These are phyloP conservation scores for Amiota minor DNA, from an alignment of 2,888 invertebrate species.

Conservation along the genomic window DNA sequence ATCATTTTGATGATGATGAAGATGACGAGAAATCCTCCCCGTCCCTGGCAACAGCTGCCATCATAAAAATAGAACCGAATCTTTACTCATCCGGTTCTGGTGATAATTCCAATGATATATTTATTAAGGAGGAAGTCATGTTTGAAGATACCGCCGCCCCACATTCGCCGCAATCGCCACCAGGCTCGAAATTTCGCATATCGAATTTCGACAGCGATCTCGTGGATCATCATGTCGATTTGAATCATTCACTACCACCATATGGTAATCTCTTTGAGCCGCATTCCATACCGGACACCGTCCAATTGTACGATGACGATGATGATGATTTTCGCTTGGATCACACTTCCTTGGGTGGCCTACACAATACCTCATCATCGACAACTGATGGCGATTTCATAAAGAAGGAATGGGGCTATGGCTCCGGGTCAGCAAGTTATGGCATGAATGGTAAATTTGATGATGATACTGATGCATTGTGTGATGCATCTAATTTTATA, in stretches of 20 bases:
- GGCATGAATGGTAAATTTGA: conserved; percentile 72
- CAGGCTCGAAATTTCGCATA: conserved; percentile 71
- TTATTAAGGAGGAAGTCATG: conserved; percentile 72
- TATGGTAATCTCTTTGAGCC: conserved; percentile 72
- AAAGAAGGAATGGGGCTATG: conserved; percentile 73
- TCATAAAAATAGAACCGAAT: conserved; percentile 72
- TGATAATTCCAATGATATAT: conserved; percentile 73
- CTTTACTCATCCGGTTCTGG: conserved; percentile 71
- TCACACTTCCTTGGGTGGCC: conserved; percentile 69
- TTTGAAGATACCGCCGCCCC: conserved; percentile 71
- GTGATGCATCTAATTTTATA: conserved; percentile 72
- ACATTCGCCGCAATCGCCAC: conserved; percentile 71
- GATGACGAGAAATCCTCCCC: conserved; percentile 72
- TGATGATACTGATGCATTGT: conserved; percentile 71
- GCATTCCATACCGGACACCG: conserved; percentile 72
- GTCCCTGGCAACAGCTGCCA: conserved; percentile 72
- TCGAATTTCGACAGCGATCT: conserved; percentile 72
- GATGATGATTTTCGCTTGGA: conserved; percentile 72
- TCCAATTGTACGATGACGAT: conserved; percentile 71
- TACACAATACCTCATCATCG: conserved; percentile 70
- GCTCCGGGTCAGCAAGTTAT: conserved; percentile 68
- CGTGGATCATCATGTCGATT: conserved; percentile 71
- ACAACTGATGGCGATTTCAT: conserved; percentile 73
- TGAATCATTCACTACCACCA: conserved; percentile 70
- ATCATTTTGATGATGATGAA: conserved; percentile 65